These are phyloP conservation scores for Philantomba maxwellii DNA, from an alignment of 2,113 vertebrate species.

Conservation along the genomic window DNA sequence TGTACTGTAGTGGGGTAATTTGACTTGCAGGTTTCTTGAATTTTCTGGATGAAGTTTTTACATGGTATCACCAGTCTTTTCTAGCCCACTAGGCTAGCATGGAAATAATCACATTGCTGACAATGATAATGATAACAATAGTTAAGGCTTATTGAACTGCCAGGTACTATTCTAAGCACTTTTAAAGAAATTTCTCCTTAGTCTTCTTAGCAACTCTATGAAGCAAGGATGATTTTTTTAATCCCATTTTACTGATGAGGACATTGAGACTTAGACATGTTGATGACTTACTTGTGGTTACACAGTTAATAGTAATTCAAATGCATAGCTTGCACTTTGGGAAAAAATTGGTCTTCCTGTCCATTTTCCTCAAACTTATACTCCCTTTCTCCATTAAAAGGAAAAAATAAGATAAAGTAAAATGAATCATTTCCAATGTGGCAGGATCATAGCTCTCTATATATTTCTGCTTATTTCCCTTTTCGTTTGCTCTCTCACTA, in stretches of 20 bases:
- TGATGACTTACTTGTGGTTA: not conserved
- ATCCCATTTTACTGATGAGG: not conserved
- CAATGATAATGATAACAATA: not conserved
- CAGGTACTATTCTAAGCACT: not conserved
- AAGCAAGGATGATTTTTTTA: not conserved
- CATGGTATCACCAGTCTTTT: not conserved
- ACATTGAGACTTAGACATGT: not conserved
- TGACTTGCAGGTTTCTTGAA: not conserved
- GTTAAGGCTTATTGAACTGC: not conserved
- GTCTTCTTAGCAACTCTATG: not conserved
- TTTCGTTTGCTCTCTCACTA: not conserved
- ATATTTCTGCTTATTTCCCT: not conserved
- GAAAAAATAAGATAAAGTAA: not conserved
- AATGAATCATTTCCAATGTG: not conserved
- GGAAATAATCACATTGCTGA: not conserved
- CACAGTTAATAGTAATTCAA: not conserved
- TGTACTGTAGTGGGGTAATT: not conserved
- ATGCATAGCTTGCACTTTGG: not conserved
- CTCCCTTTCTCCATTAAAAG: not conserved
- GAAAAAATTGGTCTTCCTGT: not conserved
- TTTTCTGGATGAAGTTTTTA: not conserved
- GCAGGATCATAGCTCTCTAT: not conserved
- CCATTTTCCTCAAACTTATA: not conserved
- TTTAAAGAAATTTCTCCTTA: not conserved
- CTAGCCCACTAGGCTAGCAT: not conserved